phyloP scores from a whole-genome alignment of 2,888 invertebrate genomes.

The Deilephila porcellus region DNA sequence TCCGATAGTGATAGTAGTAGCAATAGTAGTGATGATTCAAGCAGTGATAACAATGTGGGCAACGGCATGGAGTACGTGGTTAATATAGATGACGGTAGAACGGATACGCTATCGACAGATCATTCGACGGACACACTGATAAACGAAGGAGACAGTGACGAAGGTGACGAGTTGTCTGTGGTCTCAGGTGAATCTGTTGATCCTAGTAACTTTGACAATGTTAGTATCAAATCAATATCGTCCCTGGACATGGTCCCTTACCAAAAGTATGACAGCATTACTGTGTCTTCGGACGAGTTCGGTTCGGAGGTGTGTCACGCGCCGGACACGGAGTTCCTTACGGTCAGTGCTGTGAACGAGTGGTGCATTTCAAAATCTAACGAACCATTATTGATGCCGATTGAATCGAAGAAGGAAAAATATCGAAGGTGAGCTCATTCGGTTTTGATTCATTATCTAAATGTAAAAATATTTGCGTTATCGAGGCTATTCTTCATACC shows the following conservation, averaged over 20 bases:
- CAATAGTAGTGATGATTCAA: slow-evolving; percentile 62
- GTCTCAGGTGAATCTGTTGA: slow-evolving; percentile 70
- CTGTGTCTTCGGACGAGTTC: slow-evolving; percentile 81
- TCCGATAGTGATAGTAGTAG: slow-evolving; percentile 54
- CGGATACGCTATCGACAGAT: slow-evolving; percentile 74
- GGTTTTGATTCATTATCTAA: slow-evolving; percentile 52
- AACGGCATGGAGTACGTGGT: slow-evolving; percentile 68
- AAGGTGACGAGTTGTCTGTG: slow-evolving; percentile 66
- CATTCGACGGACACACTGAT: slow-evolving; percentile 80
- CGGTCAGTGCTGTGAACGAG: slow-evolving; percentile 82
- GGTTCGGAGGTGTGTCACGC: slow-evolving; percentile 81
- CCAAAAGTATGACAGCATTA: slow-evolving; percentile 81
- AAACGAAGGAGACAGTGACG: slow-evolving; percentile 75
- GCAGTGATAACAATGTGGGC: slow-evolving; percentile 64
- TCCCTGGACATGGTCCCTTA: slow-evolving; percentile 81
- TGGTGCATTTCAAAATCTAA: slow-evolving; percentile 78
- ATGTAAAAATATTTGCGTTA: slow-evolving; percentile 72
- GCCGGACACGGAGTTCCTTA: slow-evolving; percentile 77
- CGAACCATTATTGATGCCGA: slow-evolving; percentile 74
- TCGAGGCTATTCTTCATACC: slow-evolving; percentile 65
- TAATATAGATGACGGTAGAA: slow-evolving; percentile 69
- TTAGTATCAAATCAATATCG: slow-evolving; percentile 81
- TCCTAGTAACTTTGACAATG: slow-evolving; percentile 79
- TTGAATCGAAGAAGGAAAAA: slow-evolving; percentile 82
- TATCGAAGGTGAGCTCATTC: slow-evolving; percentile 80